These are phyloP conservation scores for Bhutanitis thaidina DNA, from an alignment of 2,888 invertebrate genomes.

Conservation along the genomic window DNA sequence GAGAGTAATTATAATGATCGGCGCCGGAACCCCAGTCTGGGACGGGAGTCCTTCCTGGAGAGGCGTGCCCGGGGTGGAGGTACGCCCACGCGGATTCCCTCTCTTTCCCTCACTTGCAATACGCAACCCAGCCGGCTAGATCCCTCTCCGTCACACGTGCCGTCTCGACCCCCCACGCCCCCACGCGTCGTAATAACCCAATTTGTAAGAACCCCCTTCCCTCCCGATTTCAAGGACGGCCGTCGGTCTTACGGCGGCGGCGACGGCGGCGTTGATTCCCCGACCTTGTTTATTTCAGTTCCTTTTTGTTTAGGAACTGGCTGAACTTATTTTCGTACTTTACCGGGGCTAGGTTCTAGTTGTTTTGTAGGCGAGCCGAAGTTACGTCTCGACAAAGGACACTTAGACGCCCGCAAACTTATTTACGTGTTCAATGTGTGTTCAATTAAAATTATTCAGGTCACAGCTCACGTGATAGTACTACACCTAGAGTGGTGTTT, in stretches of 20 bases:
- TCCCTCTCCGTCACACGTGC: slow-evolving; percentile 50
- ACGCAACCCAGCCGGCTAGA: slow-evolving; percentile 24
- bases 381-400: slow-evolving; percentile 27
- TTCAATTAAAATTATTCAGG: slow-evolving; percentile 4
- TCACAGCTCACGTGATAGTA: not conserved
- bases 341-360: slow-evolving; percentile 51
- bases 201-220: slow-evolving; percentile 79
- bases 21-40: slow-evolving; percentile 73
- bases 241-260: slow-evolving; percentile 79
- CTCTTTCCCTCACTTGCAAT: slow-evolving; percentile 32
- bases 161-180: slow-evolving; percentile 66
- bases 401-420: slow-evolving; percentile 29
- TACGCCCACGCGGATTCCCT: slow-evolving; percentile 68
- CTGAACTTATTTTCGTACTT: slow-evolving; percentile 74
- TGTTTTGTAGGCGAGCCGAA: slow-evolving; percentile 49
- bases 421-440: not conserved
- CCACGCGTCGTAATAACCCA: slow-evolving; percentile 78
- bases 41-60: slow-evolving; percentile 73
- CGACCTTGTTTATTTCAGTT: slow-evolving; percentile 80
- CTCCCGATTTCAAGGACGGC: slow-evolving; percentile 72
- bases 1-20: slow-evolving; percentile 80
- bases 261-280: slow-evolving; percentile 77
- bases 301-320: slow-evolving; percentile 78
- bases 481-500: not conserved
- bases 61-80: slow-evolving; percentile 74